Evolutionary conservation across 53 echinoderm and acorn worm species (phyloP).

Genomic region (Luidia sarsii): DNA sequence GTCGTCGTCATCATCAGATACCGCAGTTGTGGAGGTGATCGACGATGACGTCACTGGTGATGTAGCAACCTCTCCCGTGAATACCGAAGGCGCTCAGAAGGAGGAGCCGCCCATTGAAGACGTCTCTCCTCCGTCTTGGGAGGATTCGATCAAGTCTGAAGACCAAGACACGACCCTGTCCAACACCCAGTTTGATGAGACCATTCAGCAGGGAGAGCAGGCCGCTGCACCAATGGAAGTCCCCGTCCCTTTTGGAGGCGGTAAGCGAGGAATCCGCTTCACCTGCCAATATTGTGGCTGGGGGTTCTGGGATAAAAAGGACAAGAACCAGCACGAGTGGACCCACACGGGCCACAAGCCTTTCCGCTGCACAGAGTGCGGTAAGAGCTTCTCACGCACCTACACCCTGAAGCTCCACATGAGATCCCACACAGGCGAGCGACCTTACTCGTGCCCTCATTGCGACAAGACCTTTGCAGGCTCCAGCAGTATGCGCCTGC

Average conservation of each 20-base stretch:
- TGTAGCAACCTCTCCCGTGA: background rate
- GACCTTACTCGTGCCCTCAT: constrained; percentile 24
- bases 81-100: background rate
- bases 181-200: background rate
- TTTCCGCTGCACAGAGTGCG: constrained; percentile 18
- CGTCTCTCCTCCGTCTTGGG: background rate
- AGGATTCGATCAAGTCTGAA: too few species aligned
- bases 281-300: constrained; percentile 45
- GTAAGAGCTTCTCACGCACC: constrained; percentile 29
- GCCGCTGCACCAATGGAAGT: background rate
- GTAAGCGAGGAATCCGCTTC: constrained; percentile 43
- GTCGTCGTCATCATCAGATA: too few species aligned
- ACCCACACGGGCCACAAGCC: constrained; percentile 48
- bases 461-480: constrained; percentile 30
- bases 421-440: constrained; percentile 36
- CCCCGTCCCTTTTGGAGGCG: constrained; percentile 11
- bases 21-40: background rate
- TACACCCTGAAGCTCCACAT: constrained; percentile 36
- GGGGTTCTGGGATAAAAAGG: constrained; percentile 54
- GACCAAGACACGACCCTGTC: background rate
- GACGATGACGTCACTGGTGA: background rate
- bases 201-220: background rate
- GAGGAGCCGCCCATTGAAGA: background rate
- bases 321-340: constrained; percentile 47
- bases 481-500: constrained; percentile 27